Conservation (phyloP, 2,888 invertebrate species). For the Oscheius sp. region DNA sequence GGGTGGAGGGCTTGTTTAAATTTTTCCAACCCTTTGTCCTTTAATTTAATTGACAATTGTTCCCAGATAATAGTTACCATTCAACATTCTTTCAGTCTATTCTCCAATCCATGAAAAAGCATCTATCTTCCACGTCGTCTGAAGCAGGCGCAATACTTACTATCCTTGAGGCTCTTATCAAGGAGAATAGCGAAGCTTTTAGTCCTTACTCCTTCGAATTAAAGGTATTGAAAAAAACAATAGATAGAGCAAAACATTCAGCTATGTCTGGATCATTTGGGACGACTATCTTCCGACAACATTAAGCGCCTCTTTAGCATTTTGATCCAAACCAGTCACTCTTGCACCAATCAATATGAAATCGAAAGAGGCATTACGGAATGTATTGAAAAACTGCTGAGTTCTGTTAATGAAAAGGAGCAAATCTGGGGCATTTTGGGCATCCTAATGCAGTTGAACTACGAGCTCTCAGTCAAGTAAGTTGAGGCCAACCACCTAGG, state of each 20-base stretch:
- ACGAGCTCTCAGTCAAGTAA: neutral
- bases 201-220: slow-evolving; percentile 1
- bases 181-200: neutral
- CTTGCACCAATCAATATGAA: neutral
- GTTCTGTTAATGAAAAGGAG: slow-evolving; percentile 38
- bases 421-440: slow-evolving; percentile 43
- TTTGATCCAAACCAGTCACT: slow-evolving; percentile 6
- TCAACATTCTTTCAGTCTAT: neutral
- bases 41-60: neutral
- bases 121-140: slow-evolving; percentile 1
- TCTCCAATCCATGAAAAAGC: slow-evolving; percentile 11
- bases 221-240: slow-evolving; percentile 1
- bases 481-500: neutral
- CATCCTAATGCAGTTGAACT: slow-evolving; percentile 38
- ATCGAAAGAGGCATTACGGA: slow-evolving; percentile 6
- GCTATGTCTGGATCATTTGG: slow-evolving; percentile 39
- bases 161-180: slow-evolving; percentile 9
- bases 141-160: slow-evolving; percentile 18
- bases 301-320: slow-evolving; percentile 42
- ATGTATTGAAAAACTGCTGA: neutral
- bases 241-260: neutral
- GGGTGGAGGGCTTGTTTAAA: too few species aligned
- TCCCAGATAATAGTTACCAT: too few species aligned
- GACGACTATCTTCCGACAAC: slow-evolving; percentile 34
- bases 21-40: too few species aligned